These are phyloP conservation scores for Elachura formosa DNA, from an alignment of 2,113 vertebrate genomes.

Conservation along the genomic window DNA sequence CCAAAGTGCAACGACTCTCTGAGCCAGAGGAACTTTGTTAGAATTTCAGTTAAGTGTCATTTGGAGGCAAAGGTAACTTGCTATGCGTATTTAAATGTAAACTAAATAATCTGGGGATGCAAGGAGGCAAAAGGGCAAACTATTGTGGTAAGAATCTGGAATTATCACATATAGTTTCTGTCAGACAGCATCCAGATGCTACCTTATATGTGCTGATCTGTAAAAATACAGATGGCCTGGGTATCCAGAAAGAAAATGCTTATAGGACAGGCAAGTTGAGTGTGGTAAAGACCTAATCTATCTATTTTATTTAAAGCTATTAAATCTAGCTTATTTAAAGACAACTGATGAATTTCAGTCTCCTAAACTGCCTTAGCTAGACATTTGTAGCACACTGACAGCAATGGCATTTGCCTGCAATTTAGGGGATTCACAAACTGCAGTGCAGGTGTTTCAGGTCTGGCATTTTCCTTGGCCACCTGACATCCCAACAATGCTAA, in stretches of 20 bases:
- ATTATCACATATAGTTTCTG: not conserved
- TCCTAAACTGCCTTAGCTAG: not conserved
- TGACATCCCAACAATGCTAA: not conserved
- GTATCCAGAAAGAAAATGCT: not conserved
- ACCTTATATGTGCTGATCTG: not conserved
- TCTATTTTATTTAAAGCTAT: no score
- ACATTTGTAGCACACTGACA: not conserved
- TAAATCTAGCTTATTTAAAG: conserved; percentile 42
- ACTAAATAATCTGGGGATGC: not conserved
- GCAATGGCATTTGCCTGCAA: not conserved
- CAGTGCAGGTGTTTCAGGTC: not conserved
- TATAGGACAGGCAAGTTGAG: not conserved
- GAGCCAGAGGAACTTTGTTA: not conserved
- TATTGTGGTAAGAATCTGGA: not conserved
- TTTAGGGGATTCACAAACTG: conserved; percentile 19
- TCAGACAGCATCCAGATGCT: not conserved
- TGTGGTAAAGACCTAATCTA: conserved; percentile 1
- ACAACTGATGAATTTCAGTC: conserved; percentile 16
- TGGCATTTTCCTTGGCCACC: not conserved
- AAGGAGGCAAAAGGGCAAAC: not conserved
- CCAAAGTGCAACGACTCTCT: not conserved
- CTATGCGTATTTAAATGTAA: not conserved
- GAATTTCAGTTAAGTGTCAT: not conserved
- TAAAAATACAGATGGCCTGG: not conserved
- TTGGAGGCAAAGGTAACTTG: not conserved